Base-by-base conservation (phyloP, 2,797 vertebrate genomes). In the Serranus cabrilla region DNA sequence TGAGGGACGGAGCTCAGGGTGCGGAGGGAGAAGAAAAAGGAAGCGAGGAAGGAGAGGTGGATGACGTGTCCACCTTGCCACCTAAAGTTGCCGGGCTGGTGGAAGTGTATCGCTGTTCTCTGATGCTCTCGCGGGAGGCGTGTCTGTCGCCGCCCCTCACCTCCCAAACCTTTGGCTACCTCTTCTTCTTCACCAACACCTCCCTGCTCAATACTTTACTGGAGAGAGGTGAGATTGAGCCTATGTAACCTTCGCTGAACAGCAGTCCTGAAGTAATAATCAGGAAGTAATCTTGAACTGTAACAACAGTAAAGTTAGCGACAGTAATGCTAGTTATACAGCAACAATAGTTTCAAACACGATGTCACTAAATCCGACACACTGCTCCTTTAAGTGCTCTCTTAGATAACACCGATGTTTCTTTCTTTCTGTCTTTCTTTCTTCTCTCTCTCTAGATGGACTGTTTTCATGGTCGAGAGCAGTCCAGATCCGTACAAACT, bases 131-230 rank as follows among this genome's bases (percentile, higher is more conserved):
- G 1, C 89, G 95, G 54, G 96, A 97, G 51, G 97, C 96, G 0
- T 96, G 96, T 78, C 94, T 98, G 51, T 97, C 97, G 14, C 96
- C 97, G 0, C 96, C 97, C 1, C 96, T 98, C 34, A 97, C 97
- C 63, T 97, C 97, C n/a, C 97, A 98, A 91, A 98, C 97, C 4
- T 98, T 98, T 0, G 97, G 97, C 81, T 98, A 98, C 91, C 96
- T 98, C 83, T 98, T 98, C 91, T 98, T 98, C 92, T 98, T 98
- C 93, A 97, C 97, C 92, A 98, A 98, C 82, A 97, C 97, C 11
- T 98, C 97, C 40, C 92, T 98, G 80, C 95, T 98, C 87, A 98
- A 98, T 77, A 97, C 97, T 2, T 88, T 98, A 82, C 94, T 98
- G 90, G 97, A 98, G 87, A 95, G 96, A 97, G 97, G 97, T 98